These are phyloP conservation scores for Drosophila littoralis DNA, from an alignment of 1,140 invertebrate species.

Conservation along the genomic window DNA sequence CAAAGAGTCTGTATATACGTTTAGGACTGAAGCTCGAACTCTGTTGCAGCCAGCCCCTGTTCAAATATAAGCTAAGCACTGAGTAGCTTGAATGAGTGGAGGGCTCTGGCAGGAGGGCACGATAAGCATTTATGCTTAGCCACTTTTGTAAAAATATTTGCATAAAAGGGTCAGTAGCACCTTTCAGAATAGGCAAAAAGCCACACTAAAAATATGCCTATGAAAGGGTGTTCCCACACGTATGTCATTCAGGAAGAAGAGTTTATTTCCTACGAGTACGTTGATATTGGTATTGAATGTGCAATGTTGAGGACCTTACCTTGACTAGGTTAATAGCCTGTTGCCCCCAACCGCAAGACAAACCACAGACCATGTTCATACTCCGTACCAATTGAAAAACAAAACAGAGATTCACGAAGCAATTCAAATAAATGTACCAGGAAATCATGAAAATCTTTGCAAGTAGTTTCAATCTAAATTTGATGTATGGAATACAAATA, in stretches of 20 bases:
- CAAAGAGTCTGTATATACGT: slow-evolving; percentile 2
- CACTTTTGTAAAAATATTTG: slow-evolving; percentile 69
- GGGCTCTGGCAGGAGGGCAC: neutral
- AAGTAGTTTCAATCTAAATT: too few relatives aligned
- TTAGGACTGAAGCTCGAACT: slow-evolving; percentile 12
- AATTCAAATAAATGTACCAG: too few relatives aligned
- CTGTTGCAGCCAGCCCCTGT: slow-evolving; percentile 7
- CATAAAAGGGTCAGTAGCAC: slow-evolving; percentile 81
- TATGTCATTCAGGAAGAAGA: slow-evolving; percentile 39
- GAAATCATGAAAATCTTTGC: too few relatives aligned
- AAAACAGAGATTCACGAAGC: too few relatives aligned
- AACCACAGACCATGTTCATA: neutral
- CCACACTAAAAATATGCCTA: slow-evolving; percentile 12
- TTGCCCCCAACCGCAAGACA: neutral
- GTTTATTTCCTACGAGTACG: slow-evolving; percentile 13
- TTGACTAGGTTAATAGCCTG: slow-evolving; percentile 17
- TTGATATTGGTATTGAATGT: slow-evolving; percentile 14
- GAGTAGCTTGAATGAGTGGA: slow-evolving; percentile 12
- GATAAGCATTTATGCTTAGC: slow-evolving; percentile 42
- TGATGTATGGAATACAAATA: too few relatives aligned
- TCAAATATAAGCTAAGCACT: slow-evolving; percentile 41
- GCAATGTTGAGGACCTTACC: slow-evolving; percentile 17
- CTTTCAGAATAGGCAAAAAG: slow-evolving; percentile 20
- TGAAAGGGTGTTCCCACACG: slow-evolving; percentile 1
- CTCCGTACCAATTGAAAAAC: neutral